Evolutionary conservation across 1,140 invertebrate species (phyloP).

Genomic region (Achatina immaculata): DNA sequence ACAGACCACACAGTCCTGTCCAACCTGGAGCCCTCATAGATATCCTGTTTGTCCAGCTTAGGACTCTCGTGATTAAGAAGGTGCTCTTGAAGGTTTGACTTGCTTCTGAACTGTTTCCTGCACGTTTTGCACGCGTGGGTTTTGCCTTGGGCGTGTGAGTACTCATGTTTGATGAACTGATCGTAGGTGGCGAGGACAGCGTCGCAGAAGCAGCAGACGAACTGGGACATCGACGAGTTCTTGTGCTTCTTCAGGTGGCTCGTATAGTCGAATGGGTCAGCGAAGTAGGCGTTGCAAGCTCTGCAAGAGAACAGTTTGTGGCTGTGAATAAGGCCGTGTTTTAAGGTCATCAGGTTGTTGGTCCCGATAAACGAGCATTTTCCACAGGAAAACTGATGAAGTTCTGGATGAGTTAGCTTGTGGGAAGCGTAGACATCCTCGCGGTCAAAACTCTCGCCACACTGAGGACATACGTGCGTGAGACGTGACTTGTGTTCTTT

Average conservation of each 20-base stretch:
- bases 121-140: slow-evolving; percentile 53
- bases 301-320: slow-evolving; percentile 51
- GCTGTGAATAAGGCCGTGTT: slow-evolving; percentile 56
- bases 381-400: slow-evolving; percentile 53
- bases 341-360: slow-evolving; percentile 53
- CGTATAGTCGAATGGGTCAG: slow-evolving; percentile 59
- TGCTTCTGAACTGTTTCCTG: slow-evolving; percentile 52
- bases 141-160: slow-evolving; percentile 56
- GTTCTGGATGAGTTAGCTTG: slow-evolving; percentile 58
- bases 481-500: slow-evolving; percentile 56
- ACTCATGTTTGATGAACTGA: slow-evolving; percentile 58
- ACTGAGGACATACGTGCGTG: slow-evolving; percentile 57
- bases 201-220: slow-evolving; percentile 59
- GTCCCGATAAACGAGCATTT: slow-evolving; percentile 58
- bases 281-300: slow-evolving; percentile 52
- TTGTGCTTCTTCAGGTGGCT: slow-evolving; percentile 57
- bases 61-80: slow-evolving; percentile 45
- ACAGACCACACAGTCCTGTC: no score
- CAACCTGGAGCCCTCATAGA: no score
- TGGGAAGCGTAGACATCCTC: slow-evolving; percentile 51
- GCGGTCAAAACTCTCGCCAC: slow-evolving; percentile 57
- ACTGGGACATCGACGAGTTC: slow-evolving; percentile 48
- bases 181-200: slow-evolving; percentile 48
- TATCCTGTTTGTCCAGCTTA: no score
- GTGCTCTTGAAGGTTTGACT: slow-evolving; percentile 52